phyloP scores from a whole-genome alignment of 2,888 invertebrate species.

The Steinernema carpocapsae region DNA sequence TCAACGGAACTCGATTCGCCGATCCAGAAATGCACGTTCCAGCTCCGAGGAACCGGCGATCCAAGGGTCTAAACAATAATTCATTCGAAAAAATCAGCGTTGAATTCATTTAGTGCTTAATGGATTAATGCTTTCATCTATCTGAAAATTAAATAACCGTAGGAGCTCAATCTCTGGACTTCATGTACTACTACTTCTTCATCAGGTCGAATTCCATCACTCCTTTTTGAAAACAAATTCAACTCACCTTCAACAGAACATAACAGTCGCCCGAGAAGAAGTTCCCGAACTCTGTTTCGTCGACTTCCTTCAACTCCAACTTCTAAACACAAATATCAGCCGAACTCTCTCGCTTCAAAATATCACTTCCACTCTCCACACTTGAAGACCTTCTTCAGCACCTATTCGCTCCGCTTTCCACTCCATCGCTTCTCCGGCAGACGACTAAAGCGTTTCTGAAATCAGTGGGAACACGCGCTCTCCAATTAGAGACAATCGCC shows the following conservation, averaged over 20 bases:
- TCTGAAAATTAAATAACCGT: too few relatives aligned
- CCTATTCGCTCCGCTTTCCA: background rate
- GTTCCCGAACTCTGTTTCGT: background rate
- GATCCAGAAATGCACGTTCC: constrained; percentile 36
- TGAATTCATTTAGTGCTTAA: too few relatives aligned
- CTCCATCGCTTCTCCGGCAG: background rate
- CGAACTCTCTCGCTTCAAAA: background rate
- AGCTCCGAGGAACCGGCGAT: background rate
- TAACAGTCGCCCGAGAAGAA: constrained; percentile 25
- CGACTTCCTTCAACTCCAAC: constrained; percentile 27
- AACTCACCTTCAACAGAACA: constrained; percentile 1
- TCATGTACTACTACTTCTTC: too few relatives aligned
- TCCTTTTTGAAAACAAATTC: too few relatives aligned
- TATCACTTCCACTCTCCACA: constrained; percentile 27
- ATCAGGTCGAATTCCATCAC: too few relatives aligned
- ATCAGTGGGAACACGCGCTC: too few relatives aligned
- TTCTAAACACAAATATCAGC: background rate
- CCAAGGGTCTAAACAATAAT: background rate
- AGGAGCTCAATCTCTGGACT: too few relatives aligned
- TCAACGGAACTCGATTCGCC: constrained; percentile 31
- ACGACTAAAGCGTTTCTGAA: background rate
- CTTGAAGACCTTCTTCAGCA: background rate
- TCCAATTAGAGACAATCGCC: constrained; percentile 1
- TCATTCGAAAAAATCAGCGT: too few relatives aligned
- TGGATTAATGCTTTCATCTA: too few relatives aligned